Base-by-base conservation (phyloP, 2,888 invertebrate genomes). In the Heliothis peltigera region DNA sequence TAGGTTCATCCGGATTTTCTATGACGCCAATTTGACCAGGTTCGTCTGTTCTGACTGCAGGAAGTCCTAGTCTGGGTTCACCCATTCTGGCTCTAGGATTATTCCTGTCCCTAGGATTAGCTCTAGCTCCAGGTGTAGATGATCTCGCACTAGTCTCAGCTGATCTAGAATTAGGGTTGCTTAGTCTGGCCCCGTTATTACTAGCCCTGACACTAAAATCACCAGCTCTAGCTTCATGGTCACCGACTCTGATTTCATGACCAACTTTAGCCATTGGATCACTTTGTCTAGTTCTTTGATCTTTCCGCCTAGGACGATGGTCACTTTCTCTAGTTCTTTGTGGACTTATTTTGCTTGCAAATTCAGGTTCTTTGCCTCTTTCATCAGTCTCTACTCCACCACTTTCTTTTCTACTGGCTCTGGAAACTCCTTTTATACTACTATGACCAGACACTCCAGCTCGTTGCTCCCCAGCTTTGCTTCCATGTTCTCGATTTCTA, bases 261-360 rank as follows among this genome's bases (percentile, higher is more conserved):
- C 17, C 28, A 51, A n/a, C n/a, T n/a, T n/a, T n/a, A n/a, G n/a
- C 19, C 8, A 2, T 67, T 5, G 28, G 35, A 12, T 52, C 44
- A 17, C 17, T 21, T 12, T 19, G 12, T 51, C 28, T 19, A 15
- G 6, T 22, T 17, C 44, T 28, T n/a, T 12, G 43, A 12, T 59
- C 51, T 18, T 32, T 48, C 7, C 1, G 18, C 15, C 25, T 19
- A 52, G 35, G 8, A 8, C 10, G 18, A 35, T 39, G 17, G 28
- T 42, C 39, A 19, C 0, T 59, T 60, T 52, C 51, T 47, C 21
- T 51, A 3, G 17, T 18, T 71, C 39, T 64, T 7, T 56, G 72
- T 8, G 17, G 21, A 25, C 25, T 25, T 1, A 21, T 12, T 32
- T 32, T 32, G 32, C 10, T 32, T 12, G 32, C 10, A 32, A 32